Evolutionary conservation across 1,140 invertebrate genomes (phyloP).

Genomic region (Spodoptera litura): DNA sequence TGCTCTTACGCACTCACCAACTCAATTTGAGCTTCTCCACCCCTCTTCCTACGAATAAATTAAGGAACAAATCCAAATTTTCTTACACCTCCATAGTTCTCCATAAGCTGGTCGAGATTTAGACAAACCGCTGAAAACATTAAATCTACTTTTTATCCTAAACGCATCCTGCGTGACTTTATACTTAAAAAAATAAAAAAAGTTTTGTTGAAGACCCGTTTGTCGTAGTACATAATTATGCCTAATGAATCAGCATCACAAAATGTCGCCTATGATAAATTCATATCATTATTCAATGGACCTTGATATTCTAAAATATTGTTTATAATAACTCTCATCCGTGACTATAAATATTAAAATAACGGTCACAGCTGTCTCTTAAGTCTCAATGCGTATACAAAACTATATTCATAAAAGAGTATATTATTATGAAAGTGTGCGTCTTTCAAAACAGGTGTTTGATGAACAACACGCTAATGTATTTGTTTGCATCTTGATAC

Average conservation of each 20-base stretch:
- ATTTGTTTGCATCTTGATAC: constrained; percentile 25
- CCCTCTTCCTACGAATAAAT: constrained; percentile 19
- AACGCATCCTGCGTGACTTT: constrained; percentile 72
- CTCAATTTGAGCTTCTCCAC: constrained; percentile 48
- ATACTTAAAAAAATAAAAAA: constrained; percentile 59
- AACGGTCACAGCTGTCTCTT: constrained; percentile 33
- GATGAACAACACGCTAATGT: constrained; percentile 11
- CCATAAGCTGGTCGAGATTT: constrained; percentile 57
- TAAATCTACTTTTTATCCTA: constrained; percentile 77
- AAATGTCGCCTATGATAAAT: constrained; percentile 18
- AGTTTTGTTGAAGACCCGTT: constrained; percentile 31
- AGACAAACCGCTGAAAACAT: constrained; percentile 72
- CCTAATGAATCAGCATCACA: constrained; percentile 23
- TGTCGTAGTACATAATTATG: constrained; percentile 16
- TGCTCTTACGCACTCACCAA: constrained; percentile 57
- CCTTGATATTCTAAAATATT: constrained; percentile 36
- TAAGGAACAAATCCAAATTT: constrained; percentile 16
- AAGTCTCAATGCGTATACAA: constrained; percentile 20
- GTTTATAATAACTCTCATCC: constrained; percentile 31
- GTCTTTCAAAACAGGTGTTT: constrained; percentile 17
- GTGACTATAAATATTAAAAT: constrained; percentile 16
- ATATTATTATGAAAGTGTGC: background rate
- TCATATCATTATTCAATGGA: constrained; percentile 34
- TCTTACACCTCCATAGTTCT: constrained; percentile 40
- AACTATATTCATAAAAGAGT: constrained; percentile 10